Conservation (phyloP, 2,797 vertebrate species). For the Euphonia xanthogaster region DNA sequence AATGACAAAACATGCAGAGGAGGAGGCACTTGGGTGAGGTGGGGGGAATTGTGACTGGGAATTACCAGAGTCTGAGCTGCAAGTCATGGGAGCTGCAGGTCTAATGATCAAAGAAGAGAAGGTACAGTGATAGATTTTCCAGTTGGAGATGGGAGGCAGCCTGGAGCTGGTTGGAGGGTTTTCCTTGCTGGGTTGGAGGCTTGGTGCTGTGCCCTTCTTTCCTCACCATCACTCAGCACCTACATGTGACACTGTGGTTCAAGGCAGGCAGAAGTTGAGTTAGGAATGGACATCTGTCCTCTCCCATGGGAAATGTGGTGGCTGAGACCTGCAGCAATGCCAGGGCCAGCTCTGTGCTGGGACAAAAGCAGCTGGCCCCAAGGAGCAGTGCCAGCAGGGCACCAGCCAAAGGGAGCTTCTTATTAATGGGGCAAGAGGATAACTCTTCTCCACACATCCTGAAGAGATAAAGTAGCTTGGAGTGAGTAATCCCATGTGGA, state of each 20-base stretch:
- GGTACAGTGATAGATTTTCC: background rate
- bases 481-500: background rate
- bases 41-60: background rate
- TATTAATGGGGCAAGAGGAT: background rate
- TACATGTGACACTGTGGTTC: background rate
- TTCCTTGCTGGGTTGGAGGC: background rate
- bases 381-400: background rate
- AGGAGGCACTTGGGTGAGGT: background rate
- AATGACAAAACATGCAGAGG: background rate
- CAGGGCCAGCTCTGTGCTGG: rapidly evolving
- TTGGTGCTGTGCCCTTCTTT: background rate
- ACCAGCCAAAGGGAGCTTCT: background rate
- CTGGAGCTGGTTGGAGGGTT: background rate
- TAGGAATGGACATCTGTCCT: background rate
- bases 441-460: background rate
- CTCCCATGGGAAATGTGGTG: background rate
- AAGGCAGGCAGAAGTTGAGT: background rate
- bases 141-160: background rate
- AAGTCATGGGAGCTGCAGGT: background rate
- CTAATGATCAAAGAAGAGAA: background rate
- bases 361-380: background rate
- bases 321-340: background rate
- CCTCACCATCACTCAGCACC: background rate
- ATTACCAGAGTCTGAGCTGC: background rate
- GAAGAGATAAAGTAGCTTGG: background rate